These are phyloP conservation scores for Herminia tarsipennalis DNA, from an alignment of 2,888 invertebrate genomes.

Conservation along the genomic window DNA sequence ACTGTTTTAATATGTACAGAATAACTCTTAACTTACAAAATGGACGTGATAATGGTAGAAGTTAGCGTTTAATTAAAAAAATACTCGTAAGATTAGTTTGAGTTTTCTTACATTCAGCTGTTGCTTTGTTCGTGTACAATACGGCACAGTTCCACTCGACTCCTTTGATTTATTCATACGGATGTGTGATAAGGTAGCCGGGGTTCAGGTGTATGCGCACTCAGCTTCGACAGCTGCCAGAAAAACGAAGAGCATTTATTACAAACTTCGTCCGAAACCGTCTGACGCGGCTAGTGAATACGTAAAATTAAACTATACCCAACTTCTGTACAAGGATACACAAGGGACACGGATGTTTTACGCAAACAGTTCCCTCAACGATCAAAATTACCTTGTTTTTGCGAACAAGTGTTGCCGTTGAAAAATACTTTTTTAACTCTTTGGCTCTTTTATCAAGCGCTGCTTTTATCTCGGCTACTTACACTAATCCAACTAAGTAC, in stretches of 20 bases:
- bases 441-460: neutral
- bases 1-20: constrained; percentile 5
- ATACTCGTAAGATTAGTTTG: constrained; percentile 6
- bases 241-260: constrained; percentile 57
- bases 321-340: constrained; percentile 43
- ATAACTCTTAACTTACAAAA: constrained; percentile 1
- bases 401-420: constrained; percentile 10
- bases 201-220: constrained; percentile 51
- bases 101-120: constrained; percentile 4
- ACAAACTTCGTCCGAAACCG: constrained; percentile 52
- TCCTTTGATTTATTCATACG: constrained; percentile 58
- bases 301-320: constrained; percentile 55
- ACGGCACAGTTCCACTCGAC: constrained; percentile 27
- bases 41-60: constrained; percentile 2
- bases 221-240: constrained; percentile 54
- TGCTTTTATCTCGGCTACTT: constrained; percentile 3
- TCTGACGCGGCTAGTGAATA: constrained; percentile 49
- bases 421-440: constrained; percentile 6
- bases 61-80: constrained; percentile 12
- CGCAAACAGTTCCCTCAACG: constrained; percentile 12
- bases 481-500: constrained; percentile 1
- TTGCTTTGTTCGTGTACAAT: constrained; percentile 12
- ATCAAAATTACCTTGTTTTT: constrained; percentile 21
- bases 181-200: constrained; percentile 47
- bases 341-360: constrained; percentile 28